Percentiles rank a stretch among this genome's conserved stretches.
These are phyloP conservation scores for Microhierax caerulescens DNA, from an alignment of 2,797 vertebrate species.

Conservation along the genomic window DNA sequence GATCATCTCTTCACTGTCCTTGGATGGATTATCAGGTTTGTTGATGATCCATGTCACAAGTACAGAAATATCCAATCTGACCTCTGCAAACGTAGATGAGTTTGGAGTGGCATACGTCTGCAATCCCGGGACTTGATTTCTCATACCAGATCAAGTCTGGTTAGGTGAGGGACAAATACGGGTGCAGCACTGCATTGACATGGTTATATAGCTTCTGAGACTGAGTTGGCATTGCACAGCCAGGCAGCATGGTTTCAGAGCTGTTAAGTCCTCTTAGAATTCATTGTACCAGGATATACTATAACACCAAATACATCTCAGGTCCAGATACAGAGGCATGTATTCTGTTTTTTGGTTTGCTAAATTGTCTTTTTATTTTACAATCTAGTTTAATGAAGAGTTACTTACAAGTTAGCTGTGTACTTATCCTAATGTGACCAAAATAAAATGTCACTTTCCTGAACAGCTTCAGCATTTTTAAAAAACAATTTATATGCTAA, in stretches of 20 bases:
- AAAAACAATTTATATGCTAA: not conserved
- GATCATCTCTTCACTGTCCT: not conserved
- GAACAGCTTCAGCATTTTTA: not conserved
- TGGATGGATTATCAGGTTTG: not conserved
- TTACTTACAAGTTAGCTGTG: not conserved
- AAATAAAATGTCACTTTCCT: not conserved
- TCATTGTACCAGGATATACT: not conserved
- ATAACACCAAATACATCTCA: not conserved
- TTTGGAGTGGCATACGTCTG: not conserved
- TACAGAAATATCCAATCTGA: not conserved
- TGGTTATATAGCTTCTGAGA: not conserved
- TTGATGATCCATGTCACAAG: not conserved
- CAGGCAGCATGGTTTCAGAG: not conserved
- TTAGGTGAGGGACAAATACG: not conserved
- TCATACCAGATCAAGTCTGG: not conserved
- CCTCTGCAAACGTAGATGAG: not conserved
- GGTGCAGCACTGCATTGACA: not conserved
- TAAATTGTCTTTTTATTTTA: not conserved
- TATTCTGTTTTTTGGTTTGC: not conserved
- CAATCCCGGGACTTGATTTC: not conserved
- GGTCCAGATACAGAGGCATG: not conserved
- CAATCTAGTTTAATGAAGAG: not conserved
- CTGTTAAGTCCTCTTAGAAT: not conserved
- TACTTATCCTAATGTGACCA: not conserved
- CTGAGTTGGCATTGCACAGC: not conserved